Evolutionary conservation across 2,113 vertebrate species (phyloP), one percentile per base, ranked within the genome.

Genomic region (Pterocles gutturalis): DNA sequence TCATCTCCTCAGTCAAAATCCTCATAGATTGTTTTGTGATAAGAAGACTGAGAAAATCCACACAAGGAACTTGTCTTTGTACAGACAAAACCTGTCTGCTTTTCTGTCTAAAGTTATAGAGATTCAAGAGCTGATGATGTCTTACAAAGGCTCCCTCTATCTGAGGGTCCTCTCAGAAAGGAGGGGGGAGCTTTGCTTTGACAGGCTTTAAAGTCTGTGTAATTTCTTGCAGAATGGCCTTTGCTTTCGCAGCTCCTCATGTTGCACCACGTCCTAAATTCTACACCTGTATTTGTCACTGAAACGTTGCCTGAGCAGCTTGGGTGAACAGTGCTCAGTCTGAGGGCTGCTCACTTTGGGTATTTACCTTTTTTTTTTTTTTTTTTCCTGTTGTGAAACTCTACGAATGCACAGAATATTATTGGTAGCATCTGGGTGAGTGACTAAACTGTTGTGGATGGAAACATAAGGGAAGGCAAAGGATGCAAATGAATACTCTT

Each of bases 221-320:
- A 95, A 91, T 95, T 87, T 93, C 87, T 87, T 73, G 41, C 31
- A 77, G 88, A 84, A 79, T 18, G 92, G 80, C 77, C 75, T 94
- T 89, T 93, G 83, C 91, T 95, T 95, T 96, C 95, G 85, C 87
- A 91, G 89, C 90, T 96, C 87, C 96, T 97, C 96, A 87, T 89
- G 41, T 96, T 96, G 91, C 94, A 91, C 70, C 28, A 28, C 49
- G 91, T 91, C 94, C 91, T 96, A 83, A 87, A 95, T 97, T 96
- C 87, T 95, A 11, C 54, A 15, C 72, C 87, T 57, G 54, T 17
- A 25, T 91, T 94, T 87, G 77, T 73, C 89, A 48, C 55, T 82
- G 90, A 87, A 76, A 78, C 1, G 0, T 62, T 79, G 86, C 55
- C 83, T 1, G 7, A 60, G 36, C 53, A 89, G 55, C 60, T 77